Evolutionary conservation across 1,140 invertebrate species (phyloP), one percentile per base, ranked within the genome.

Genomic region (Papilio polyxenes): DNA sequence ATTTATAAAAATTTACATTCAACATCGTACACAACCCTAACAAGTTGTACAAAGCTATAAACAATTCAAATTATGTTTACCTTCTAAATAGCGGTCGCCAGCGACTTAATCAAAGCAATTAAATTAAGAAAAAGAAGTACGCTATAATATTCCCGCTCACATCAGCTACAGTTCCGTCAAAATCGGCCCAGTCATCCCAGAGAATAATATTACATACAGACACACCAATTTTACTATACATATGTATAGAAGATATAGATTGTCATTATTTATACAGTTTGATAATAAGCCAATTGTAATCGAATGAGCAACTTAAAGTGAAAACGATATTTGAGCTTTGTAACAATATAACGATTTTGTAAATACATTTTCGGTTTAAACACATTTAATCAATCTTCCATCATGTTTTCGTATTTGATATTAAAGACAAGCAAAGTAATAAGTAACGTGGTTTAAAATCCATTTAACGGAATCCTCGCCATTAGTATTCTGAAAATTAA

Each of bases 401-500:
- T 65, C n/a, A n/a, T 17, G 72, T 51, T 23, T 6, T 44, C 4
- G 8, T 75, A 75, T 75, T 44, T 59, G 31, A 62, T 40, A 17
- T 31, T 78, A 78, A 62, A 17, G 56, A 44, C 76, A 62, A 62
- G 17, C 74, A 78, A 9, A 53, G 44, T 62, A 37, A 80, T 37
- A 56, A 62, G 62, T 40, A 65, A 80, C 44, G 62, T 20, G 78
- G n/a, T 69, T 80, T 65, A 80, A 80, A 80, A 80, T 80, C 69
- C 62, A 80, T 80, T 69, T 65, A 65, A 23, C 78, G 78, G 69
- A 80, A 80, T 49, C 78, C 78, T 65, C n/a, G 31, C 59, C 62
- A 80, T 80, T 80, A 80, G 78, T 80, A 80, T 80, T 80, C 78
- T 31, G 78, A 59, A 80, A 80, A 80, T 80, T 80, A 80, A 80